These are phyloP conservation scores for Coregonus clupeaformis DNA, from an alignment of 2,113 vertebrate species.

Conservation along the genomic window DNA sequence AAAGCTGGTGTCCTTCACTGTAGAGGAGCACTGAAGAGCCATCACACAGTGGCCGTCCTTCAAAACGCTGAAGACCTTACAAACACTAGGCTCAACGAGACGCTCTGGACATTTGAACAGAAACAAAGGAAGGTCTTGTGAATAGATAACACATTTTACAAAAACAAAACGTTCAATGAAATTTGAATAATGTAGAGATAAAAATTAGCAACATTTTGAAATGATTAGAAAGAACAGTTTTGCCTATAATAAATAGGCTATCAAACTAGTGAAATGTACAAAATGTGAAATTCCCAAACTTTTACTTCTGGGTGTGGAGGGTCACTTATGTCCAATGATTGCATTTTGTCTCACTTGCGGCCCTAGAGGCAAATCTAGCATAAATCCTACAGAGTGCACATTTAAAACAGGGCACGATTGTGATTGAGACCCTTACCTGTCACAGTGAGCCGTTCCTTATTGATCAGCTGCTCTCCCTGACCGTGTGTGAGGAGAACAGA, in stretches of 20 bases:
- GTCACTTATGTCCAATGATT: too few species aligned
- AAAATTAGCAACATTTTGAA: neutral
- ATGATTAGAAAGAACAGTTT: neutral
- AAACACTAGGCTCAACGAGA: conserved; percentile 23
- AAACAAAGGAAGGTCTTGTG: neutral
- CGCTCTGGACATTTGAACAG: conserved; percentile 23
- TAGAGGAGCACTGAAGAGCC: conserved; percentile 21
- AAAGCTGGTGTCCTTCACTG: rapidly evolving
- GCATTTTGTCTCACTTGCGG: neutral
- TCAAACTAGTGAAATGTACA: neutral
- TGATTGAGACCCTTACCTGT: conserved; percentile 35
- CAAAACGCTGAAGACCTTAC: rapidly evolving
- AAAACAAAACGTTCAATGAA: neutral
- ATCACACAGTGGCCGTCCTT: neutral
- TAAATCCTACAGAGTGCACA: neutral
- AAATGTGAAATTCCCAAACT: too few species aligned
- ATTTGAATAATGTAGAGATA: neutral
- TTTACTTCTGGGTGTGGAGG: too few species aligned
- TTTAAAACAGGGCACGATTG: too few species aligned
- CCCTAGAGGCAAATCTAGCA: too few species aligned
- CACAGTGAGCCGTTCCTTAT: conserved; percentile 21
- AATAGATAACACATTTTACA: neutral
- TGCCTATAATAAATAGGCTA: too few species aligned
- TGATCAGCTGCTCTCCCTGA: rapidly evolving
- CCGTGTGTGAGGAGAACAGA: neutral